A percentile compares a stretch with the other conserved stretches of the same genome.
Conservation (phyloP, 2,113 vertebrate species). For the Petromus typicus region DNA sequence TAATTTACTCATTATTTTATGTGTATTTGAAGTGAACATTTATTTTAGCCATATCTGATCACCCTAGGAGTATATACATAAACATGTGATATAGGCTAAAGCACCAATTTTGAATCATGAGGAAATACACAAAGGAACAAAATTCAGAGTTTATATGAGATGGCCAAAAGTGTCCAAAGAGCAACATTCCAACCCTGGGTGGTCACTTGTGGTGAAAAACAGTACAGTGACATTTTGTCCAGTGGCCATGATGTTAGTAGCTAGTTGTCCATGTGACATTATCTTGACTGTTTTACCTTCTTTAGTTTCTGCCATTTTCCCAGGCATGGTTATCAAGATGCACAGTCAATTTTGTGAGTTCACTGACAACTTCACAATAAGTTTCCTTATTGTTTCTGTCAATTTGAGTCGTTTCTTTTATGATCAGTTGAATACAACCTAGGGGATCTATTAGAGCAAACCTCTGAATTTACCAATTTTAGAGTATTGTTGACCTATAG, state of each 20-base stretch:
- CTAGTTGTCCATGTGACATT: not conserved
- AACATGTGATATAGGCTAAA: not conserved
- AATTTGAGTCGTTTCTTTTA: not conserved
- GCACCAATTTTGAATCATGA: not conserved
- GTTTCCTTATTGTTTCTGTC: not conserved
- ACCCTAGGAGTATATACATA: not conserved
- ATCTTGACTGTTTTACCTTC: not conserved
- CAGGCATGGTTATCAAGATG: not conserved
- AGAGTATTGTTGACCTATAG: not conserved
- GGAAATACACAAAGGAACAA: not conserved
- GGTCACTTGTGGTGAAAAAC: not conserved
- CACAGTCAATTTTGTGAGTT: conserved; percentile 34
- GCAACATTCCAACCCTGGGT: not conserved
- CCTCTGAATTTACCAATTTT: not conserved
- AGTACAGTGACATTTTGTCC: not conserved
- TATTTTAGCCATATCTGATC: not conserved
- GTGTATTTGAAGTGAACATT: not conserved
- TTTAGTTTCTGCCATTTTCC: conserved; percentile 43
- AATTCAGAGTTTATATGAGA: not conserved
- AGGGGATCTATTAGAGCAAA: not conserved
- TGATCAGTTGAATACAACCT: not conserved
- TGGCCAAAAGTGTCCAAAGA: not conserved
- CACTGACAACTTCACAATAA: not conserved
- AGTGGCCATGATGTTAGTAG: not conserved
- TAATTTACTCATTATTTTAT: conserved; percentile 4